Base-by-base conservation (phyloP, 2,888 invertebrate species). In the Caenorhabditis sp. region DNA sequence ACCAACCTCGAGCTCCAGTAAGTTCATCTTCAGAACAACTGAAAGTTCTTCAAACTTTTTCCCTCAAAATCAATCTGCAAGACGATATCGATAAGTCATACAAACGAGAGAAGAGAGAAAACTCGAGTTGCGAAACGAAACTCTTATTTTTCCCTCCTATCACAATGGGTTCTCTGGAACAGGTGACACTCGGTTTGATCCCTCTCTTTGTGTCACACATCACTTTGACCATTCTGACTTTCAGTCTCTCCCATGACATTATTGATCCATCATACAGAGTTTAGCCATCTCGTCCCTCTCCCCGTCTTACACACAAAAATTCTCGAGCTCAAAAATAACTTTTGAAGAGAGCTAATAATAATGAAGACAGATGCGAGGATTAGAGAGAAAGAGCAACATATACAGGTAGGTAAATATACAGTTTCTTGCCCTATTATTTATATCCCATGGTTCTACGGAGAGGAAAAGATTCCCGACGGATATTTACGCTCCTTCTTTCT, bases 391-490 rank as follows among this genome's bases (percentile, higher is more conserved):
- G 31, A 51, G 28, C 26, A 28, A 26, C 2, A 51, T 35, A 22
- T 26, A n/a, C n/a, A 54, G 38, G 38, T 54, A 54, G 54, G 61
- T 47, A 59, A 72, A 59, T 47, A n/a, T n/a, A 59, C 47, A 56
- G 44, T 68, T 47, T 51, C 63, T 22, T 59, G 58, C 76, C 76
- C 49, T 51, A 77, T 70, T 77, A 77, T 77, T 77, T 61, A 77
- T 77, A 69, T 70, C 77, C 47, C 41, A 28, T 68, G 38, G 68
- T 68, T 68, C 19, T 68, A 54, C 19, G 54, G 54, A n/a, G 26
- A 26, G 19, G 58, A n/a, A 19, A 22, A 10, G n/a, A n/a, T n/a
- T n/a, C 3, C 16, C 19, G 73, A 61, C n/a, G n/a, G 69, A 76
- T 76, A 76, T 76, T 76, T 76, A 69, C 68, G 76, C 69, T 76